Evolutionary conservation across 2,797 vertebrate genomes (phyloP).

Genomic region (Acestrorhynchus altus): DNA sequence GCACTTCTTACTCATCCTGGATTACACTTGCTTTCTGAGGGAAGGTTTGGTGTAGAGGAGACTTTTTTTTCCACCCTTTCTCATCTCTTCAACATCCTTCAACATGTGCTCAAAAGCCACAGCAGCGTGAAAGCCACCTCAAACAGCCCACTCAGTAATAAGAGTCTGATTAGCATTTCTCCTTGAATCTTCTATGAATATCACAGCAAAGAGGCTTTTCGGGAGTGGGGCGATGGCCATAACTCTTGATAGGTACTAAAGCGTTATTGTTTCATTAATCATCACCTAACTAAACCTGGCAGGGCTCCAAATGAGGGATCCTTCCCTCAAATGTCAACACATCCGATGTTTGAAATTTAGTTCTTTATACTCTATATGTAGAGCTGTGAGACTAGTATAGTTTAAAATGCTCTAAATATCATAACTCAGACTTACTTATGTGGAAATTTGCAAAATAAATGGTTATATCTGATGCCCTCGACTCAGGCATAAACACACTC

Average conservation of each 20-base stretch:
- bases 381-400: no score
- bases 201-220: conserved; percentile 7
- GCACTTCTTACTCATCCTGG: conserved; percentile 30
- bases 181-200: conserved; percentile 16
- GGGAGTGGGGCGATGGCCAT: conserved; percentile 1
- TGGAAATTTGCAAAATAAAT: no score
- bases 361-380: no score
- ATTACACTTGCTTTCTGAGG: conserved; percentile 37
- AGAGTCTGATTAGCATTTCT: conserved; percentile 51
- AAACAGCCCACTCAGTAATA: conserved; percentile 40
- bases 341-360: no score
- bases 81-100: conserved; percentile 29
- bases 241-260: conserved; percentile 21
- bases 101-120: conserved; percentile 25
- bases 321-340: no score
- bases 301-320: neutral
- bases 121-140: conserved; percentile 27
- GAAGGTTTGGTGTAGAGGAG: conserved; percentile 30
- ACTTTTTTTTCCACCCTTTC: conserved; percentile 5
- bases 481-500: no score
- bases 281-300: neutral
- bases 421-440: no score
- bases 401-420: no score
- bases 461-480: no score
- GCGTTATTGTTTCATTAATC: conserved; percentile 50